phyloP scores from a whole-genome alignment of 2,113 vertebrate genomes.

The Asarcornis scutulata region DNA sequence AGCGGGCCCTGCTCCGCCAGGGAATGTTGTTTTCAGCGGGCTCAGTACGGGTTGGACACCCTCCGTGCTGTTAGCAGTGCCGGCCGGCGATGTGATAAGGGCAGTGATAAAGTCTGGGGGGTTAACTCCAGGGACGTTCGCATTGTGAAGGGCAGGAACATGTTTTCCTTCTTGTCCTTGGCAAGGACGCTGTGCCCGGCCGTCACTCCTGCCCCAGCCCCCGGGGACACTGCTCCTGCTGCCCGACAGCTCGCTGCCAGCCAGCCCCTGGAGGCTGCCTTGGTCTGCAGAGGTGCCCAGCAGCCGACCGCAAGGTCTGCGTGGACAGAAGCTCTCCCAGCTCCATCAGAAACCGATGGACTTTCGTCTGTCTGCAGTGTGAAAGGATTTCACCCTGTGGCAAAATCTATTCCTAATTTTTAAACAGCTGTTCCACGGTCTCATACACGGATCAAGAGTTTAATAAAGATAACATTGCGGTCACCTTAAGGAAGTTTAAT shows the following conservation, averaged over 20 bases:
- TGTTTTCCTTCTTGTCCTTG: not conserved
- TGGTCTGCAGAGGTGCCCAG: not conserved
- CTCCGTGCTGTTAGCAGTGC: not conserved
- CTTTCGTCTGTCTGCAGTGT: fast-evolving
- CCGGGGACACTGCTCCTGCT: no score
- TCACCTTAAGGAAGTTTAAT: not conserved
- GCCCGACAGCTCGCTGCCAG: not conserved
- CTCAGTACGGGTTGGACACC: not conserved
- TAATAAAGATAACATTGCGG: not conserved
- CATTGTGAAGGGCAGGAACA: not conserved
- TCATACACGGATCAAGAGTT: not conserved
- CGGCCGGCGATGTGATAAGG: not conserved
- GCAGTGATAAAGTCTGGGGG: not conserved
- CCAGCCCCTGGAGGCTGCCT: fast-evolving
- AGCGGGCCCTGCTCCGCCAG: not conserved
- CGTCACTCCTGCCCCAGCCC: no score
- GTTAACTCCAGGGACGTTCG: not conserved
- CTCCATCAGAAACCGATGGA: not conserved
- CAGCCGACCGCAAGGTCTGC: fast-evolving
- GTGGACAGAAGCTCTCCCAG: fast-evolving
- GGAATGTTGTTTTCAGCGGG: not conserved
- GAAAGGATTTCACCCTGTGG: not conserved
- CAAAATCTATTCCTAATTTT: not conserved
- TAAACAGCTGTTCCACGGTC: not conserved
- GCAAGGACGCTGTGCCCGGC: not conserved